A percentile compares a stretch with the other conserved stretches of the same genome.
Evolutionary conservation across 2,797 vertebrate genomes (phyloP).

Genomic region (Xiphophorus birchmanni): DNA sequence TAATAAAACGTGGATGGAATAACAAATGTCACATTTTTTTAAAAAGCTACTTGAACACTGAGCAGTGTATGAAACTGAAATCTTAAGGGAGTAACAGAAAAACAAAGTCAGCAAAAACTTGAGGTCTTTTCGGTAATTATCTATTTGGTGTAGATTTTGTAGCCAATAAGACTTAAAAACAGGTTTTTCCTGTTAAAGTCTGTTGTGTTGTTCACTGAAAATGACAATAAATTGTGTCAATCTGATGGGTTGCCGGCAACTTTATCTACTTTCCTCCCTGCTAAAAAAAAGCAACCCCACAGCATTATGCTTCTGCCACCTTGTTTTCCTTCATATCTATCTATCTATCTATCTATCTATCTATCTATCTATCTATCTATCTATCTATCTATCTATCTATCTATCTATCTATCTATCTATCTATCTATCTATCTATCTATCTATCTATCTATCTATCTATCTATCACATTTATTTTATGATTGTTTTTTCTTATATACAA

Average conservation of each 20-base stretch:
- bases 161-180: neutral
- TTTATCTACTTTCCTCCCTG: neutral
- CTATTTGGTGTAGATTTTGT: neutral
- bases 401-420: neutral
- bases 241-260: neutral
- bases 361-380: slow-evolving; percentile 1
- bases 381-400: neutral
- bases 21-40: neutral
- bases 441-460: neutral
- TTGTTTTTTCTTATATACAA: neutral
- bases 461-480: neutral
- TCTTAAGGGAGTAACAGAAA: neutral
- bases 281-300: neutral
- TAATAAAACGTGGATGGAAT: neutral
- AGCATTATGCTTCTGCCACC: neutral
- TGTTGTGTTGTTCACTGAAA: neutral
- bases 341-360: neutral
- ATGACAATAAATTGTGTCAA: neutral
- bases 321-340: neutral
- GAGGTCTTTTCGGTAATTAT: neutral
- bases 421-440: neutral
- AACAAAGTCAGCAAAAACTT: neutral
- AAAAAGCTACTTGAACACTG: neutral
- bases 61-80: neutral
- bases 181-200: neutral